Percentiles rank a stretch among this genome's conserved stretches.
phyloP scores from a whole-genome alignment of 2,797 vertebrate species.

The Arctocebus calabarensis region DNA sequence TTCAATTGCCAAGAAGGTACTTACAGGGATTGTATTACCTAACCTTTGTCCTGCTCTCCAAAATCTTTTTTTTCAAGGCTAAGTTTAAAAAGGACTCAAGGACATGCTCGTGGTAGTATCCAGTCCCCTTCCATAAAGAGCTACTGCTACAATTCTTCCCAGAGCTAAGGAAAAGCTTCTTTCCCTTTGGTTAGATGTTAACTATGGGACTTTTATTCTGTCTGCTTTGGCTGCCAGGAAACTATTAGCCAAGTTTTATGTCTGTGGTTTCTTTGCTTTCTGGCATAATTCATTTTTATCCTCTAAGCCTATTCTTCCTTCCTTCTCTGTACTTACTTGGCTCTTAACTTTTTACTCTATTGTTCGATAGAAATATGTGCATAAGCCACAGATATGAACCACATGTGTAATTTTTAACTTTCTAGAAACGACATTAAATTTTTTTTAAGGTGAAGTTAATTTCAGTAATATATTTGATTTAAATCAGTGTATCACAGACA shows the following conservation, averaged over 20 bases:
- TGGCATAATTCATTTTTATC: not conserved
- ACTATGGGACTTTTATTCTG: not conserved
- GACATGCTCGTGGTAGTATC: not conserved
- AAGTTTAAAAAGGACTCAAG: not conserved
- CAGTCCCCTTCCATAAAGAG: not conserved
- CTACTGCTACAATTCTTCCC: not conserved
- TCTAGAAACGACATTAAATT: not conserved
- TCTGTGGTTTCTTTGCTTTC: not conserved
- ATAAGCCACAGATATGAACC: not conserved
- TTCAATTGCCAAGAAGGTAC: not conserved
- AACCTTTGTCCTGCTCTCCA: not conserved
- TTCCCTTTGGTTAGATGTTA: not conserved
- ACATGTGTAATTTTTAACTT: not conserved
- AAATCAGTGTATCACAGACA: conserved; percentile 9
- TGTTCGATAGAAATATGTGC: not conserved
- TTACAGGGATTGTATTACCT: not conserved
- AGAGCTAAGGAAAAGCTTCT: not conserved
- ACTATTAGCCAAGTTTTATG: not conserved
- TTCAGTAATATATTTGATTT: conserved; percentile 35
- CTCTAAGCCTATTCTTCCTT: not conserved
- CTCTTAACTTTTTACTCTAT: conserved; percentile 1
- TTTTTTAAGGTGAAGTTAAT: conserved; percentile 23
- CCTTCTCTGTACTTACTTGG: not conserved
- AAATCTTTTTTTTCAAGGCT: not conserved
- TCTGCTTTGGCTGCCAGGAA: not conserved